phyloP scores from a whole-genome alignment of 1,140 invertebrate genomes.

The Epicauta chinensis region DNA sequence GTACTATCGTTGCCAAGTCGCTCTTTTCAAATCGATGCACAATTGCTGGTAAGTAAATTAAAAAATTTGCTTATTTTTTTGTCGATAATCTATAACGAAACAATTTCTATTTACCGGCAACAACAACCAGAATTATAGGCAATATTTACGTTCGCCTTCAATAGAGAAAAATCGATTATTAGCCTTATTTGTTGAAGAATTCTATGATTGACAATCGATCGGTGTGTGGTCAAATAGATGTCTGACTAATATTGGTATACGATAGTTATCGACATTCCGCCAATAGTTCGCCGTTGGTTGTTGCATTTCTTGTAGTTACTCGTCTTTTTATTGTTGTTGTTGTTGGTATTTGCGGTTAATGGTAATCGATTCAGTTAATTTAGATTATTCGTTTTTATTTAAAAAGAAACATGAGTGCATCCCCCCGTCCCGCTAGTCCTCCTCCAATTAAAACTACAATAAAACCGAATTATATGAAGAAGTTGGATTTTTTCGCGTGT shows the following conservation, averaged over 20 bases:
- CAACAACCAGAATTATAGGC: too few species aligned
- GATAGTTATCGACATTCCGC: constrained; percentile 17
- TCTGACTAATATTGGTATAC: constrained; percentile 14
- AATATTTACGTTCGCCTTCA: too few species aligned
- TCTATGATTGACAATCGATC: constrained; percentile 1
- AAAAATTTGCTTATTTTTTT: constrained; percentile 6
- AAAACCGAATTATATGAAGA: too few species aligned
- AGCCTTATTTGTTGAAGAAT: background rate
- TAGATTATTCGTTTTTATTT: constrained; percentile 24
- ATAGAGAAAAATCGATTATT: too few species aligned
- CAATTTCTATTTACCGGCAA: too few species aligned
- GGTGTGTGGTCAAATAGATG: constrained; percentile 10
- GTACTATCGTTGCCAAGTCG: background rate
- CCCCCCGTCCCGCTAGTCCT: too few species aligned
- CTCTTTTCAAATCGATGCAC: background rate
- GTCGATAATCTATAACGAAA: constrained; percentile 1
- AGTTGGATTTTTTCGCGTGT: too few species aligned
- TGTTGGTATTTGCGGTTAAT: constrained; percentile 26
- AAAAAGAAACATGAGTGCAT: background rate
- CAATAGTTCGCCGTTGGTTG: constrained; percentile 12
- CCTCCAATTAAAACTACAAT: too few species aligned
- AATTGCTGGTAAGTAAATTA: constrained; percentile 16
- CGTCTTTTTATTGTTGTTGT: constrained; percentile 23
- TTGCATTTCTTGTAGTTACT: background rate
- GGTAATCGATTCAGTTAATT: constrained; percentile 33